Percentiles rank a stretch among this genome's conserved stretches.
These are phyloP conservation scores for Clanis bilineata DNA, from an alignment of 2,888 invertebrate genomes.

Conservation along the genomic window DNA sequence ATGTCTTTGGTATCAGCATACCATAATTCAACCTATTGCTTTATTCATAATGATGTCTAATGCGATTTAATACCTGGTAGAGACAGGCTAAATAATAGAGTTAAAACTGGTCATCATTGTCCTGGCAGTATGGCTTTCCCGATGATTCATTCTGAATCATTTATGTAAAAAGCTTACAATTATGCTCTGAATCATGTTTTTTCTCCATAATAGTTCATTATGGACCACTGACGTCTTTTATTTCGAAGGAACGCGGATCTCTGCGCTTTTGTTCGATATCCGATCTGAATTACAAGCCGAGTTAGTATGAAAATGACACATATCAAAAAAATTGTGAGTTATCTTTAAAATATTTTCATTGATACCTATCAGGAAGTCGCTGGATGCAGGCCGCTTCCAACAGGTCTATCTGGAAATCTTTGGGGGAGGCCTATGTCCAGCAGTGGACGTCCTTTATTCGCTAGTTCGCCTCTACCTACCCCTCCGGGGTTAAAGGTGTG, in stretches of 20 bases:
- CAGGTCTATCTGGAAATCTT: too few relatives aligned
- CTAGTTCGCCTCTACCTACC: too few relatives aligned
- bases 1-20: too few relatives aligned
- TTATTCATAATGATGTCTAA: background rate
- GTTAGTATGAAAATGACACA: slow-evolving; percentile 10
- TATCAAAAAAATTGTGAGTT: background rate
- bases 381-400: too few relatives aligned
- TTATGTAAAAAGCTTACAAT: slow-evolving; percentile 45
- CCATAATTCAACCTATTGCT: background rate
- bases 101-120: background rate
- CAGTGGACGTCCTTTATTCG: too few relatives aligned
- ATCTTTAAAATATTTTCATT: slow-evolving; percentile 1
- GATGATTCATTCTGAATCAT: slow-evolving; percentile 49
- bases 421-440: too few relatives aligned
- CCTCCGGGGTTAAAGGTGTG: too few relatives aligned
- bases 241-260: slow-evolving; percentile 41
- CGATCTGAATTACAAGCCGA: slow-evolving; percentile 18
- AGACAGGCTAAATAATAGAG: background rate
- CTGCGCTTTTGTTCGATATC: slow-evolving; percentile 18
- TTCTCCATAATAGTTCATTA: slow-evolving; percentile 40
- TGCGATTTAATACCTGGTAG: background rate
- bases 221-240: slow-evolving; percentile 38
- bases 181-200: slow-evolving; percentile 46
- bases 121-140: slow-evolving; percentile 40
- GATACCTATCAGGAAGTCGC: background rate